These are phyloP conservation scores for Drosophila parabipectinata DNA, from an alignment of 1,140 invertebrate species.

Conservation along the genomic window DNA sequence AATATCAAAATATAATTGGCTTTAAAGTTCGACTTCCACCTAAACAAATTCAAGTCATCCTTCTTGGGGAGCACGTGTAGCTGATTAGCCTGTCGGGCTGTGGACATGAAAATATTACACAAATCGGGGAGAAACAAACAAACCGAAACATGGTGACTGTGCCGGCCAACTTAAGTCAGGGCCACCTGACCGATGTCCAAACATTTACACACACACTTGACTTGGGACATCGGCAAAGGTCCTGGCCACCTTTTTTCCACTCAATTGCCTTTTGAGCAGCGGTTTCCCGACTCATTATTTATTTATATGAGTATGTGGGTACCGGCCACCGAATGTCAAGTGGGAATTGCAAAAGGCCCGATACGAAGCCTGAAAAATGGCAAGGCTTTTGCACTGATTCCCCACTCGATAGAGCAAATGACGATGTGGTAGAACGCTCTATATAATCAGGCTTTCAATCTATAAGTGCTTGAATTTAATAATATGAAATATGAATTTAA, in stretches of 20 bases:
- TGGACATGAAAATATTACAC: conserved; percentile 37
- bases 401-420: background rate
- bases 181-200: conserved; percentile 51
- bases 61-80: conserved; percentile 39
- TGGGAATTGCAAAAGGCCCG: conserved; percentile 13
- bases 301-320: conserved; percentile 53
- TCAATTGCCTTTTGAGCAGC: conserved; percentile 59
- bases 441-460: background rate
- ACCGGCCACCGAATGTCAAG: conserved; percentile 22
- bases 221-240: conserved; percentile 27
- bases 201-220: conserved; percentile 53
- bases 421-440: background rate
- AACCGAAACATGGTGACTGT: conserved; percentile 1
- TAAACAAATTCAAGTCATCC: conserved; percentile 5
- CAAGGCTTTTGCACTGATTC: conserved; percentile 9
- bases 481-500: too few species aligned
- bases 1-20: background rate
- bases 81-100: conserved; percentile 28
- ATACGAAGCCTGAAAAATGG: conserved; percentile 11
- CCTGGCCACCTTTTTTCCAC: conserved; percentile 58
- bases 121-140: conserved; percentile 43
- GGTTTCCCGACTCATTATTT: conserved; percentile 55
- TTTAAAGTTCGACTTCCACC: background rate
- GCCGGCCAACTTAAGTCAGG: conserved; percentile 8
- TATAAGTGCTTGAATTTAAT: too few species aligned